Evolutionary conservation across 1,140 invertebrate genomes (phyloP).

Genomic region (Scaptodrosophila lebanonensis): DNA sequence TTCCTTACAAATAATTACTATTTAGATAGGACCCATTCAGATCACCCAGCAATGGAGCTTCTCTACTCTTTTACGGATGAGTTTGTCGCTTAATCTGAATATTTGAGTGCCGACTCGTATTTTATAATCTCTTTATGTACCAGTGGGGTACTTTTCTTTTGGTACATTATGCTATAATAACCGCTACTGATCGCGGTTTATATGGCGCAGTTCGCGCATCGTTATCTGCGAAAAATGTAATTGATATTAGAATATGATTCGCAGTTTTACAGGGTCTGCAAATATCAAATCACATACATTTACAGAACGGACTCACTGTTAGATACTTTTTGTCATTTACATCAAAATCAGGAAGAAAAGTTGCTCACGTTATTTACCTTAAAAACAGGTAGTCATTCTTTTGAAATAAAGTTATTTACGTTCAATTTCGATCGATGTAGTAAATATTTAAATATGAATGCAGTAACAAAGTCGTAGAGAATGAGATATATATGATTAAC

Average conservation of each 20-base stretch:
- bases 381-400: neutral
- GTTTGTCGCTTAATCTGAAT: no score
- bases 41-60: no score
- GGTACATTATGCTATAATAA: constrained; percentile 5
- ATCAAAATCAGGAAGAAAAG: constrained; percentile 5
- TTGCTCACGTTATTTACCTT: constrained; percentile 42
- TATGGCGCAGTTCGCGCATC: constrained; percentile 62
- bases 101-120: no score
- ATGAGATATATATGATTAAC: no score
- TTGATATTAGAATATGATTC: neutral
- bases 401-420: constrained; percentile 33
- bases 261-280: no score
- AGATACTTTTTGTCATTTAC: constrained; percentile 24
- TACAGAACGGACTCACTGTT: constrained; percentile 8
- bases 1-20: no score
- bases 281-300: constrained; percentile 11
- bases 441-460: neutral
- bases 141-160: no score
- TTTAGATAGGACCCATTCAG: no score
- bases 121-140: no score
- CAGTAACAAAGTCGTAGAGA: no score
- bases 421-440: neutral
- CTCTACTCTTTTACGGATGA: no score
- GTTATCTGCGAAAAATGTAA: constrained; percentile 52
- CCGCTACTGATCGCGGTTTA: constrained; percentile 36